These are phyloP conservation scores for Oryctes rhinoceros DNA, from an alignment of 1,140 invertebrate species.

Conservation along the genomic window DNA sequence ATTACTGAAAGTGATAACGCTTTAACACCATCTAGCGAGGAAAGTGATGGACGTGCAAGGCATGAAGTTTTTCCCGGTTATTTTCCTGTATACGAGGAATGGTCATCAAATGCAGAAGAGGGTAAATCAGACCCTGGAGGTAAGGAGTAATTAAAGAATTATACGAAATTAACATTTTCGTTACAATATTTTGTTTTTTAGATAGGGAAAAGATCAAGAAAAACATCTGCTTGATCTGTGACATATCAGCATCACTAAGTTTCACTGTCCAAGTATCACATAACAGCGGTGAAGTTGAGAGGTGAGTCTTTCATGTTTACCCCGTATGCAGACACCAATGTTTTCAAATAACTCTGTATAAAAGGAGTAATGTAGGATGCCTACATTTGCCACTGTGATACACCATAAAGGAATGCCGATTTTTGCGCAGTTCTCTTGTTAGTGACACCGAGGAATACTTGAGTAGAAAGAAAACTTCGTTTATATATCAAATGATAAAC, in stretches of 20 bases:
- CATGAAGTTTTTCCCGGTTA: neutral
- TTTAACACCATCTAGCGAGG: slow-evolving; percentile 8
- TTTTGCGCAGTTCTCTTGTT: too few species aligned
- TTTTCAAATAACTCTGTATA: too few species aligned
- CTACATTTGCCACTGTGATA: too few species aligned
- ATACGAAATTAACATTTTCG: neutral
- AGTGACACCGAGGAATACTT: too few species aligned
- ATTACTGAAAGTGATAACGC: neutral
- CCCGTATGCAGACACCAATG: too few species aligned
- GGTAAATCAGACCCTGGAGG: neutral
- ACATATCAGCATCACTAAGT: slow-evolving; percentile 6
- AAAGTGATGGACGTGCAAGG: neutral
- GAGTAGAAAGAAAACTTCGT: too few species aligned
- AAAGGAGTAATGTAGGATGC: too few species aligned
- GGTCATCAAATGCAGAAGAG: neutral
- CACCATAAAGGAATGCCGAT: too few species aligned
- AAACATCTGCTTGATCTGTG: slow-evolving; percentile 19
- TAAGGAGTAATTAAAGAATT: neutral
- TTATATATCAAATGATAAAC: too few species aligned
- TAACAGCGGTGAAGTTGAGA: slow-evolving; percentile 14
- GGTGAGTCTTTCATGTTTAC: neutral
- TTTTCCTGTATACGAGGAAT: slow-evolving; percentile 6
- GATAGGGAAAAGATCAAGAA: neutral
- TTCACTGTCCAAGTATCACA: slow-evolving; percentile 15
- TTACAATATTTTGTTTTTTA: neutral